Percentiles rank a stretch among this genome's conserved stretches.
phyloP scores from a whole-genome alignment of 1,140 invertebrate genomes.

The Dysdera silvatica region DNA sequence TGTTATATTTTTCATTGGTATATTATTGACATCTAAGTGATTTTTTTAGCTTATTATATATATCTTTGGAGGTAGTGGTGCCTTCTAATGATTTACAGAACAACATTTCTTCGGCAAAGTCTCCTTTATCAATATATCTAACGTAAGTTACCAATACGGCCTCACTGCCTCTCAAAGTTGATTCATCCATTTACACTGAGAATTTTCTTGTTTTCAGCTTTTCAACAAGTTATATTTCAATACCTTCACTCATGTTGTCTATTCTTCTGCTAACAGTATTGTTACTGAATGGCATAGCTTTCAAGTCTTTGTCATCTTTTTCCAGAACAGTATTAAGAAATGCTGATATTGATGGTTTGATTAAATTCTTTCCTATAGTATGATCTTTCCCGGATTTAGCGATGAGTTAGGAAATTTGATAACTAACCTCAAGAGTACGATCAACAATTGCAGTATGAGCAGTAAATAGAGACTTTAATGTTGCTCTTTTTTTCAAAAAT shows the following conservation, averaged over 20 bases:
- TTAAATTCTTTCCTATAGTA: conserved; percentile 25
- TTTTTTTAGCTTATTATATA: conserved; percentile 11
- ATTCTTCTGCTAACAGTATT: conserved; percentile 30
- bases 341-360: conserved; percentile 28
- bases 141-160: conserved; percentile 33
- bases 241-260: conserved; percentile 32
- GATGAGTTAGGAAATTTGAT: neutral
- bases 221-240: conserved; percentile 34
- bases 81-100: conserved; percentile 36
- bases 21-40: neutral
- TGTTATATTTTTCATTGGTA: neutral
- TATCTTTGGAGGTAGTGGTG: conserved; percentile 35
- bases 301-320: conserved; percentile 27
- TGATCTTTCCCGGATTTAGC: too few relatives aligned
- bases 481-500: too few relatives aligned
- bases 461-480: neutral
- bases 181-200: conserved; percentile 34
- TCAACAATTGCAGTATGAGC: neutral
- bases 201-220: conserved; percentile 34
- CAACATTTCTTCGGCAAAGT: conserved; percentile 22
- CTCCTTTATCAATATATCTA: conserved; percentile 32
- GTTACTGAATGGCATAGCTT: conserved; percentile 34
- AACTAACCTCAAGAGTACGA: neutral
- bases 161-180: conserved; percentile 29
- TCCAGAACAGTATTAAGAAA: conserved; percentile 35